Percentiles rank a stretch among this genome's conserved stretches.
phyloP scores from a whole-genome alignment of 2,113 vertebrate genomes.

The Myiopsitta monachus region DNA sequence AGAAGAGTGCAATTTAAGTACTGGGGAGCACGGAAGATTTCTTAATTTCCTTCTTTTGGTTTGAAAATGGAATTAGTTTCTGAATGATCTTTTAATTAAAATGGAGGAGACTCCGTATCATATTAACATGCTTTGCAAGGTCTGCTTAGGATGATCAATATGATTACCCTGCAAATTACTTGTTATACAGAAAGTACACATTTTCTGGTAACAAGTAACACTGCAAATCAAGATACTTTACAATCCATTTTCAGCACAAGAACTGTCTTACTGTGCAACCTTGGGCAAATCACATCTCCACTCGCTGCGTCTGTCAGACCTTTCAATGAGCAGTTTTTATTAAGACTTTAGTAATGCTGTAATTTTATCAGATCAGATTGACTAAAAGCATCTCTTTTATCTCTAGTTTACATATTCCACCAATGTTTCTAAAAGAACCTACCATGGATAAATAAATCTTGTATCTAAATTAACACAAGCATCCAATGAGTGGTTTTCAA shows the following conservation, averaged over 20 bases:
- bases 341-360: background rate
- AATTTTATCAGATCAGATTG: background rate
- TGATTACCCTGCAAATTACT: background rate
- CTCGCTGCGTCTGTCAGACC: background rate
- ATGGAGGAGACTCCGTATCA: background rate
- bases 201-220: background rate
- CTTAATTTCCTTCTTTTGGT: background rate
- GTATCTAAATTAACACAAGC: background rate
- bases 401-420: background rate
- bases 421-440: too few species aligned
- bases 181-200: background rate
- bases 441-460: background rate
- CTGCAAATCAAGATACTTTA: background rate
- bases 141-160: background rate
- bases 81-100: background rate
- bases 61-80: background rate
- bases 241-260: background rate
- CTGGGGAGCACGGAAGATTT: background rate
- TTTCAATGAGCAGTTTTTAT: background rate
- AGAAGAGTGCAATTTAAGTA: background rate
- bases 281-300: background rate
- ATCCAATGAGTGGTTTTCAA: background rate
- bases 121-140: background rate
- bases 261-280: background rate
- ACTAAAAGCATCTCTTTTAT: background rate